Evolutionary conservation across 2,797 vertebrate species (phyloP).

Genomic region (Bufotes viridis): DNA sequence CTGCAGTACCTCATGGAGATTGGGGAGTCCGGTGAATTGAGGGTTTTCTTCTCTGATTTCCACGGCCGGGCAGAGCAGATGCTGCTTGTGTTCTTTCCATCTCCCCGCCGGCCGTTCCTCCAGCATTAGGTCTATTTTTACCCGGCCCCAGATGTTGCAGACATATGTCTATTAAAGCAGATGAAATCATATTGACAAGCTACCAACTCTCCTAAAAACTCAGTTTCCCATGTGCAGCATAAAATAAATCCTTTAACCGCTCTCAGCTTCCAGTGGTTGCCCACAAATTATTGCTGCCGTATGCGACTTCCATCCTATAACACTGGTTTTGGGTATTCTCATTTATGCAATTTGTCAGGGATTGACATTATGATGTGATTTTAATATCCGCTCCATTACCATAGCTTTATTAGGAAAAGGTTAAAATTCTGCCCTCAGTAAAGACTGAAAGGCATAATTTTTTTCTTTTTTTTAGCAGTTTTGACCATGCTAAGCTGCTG

Average conservation of each 20-base stretch:
- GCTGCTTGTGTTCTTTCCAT: constrained; percentile 7
- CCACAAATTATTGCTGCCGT: not conserved
- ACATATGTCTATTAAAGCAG: constrained; percentile 2
- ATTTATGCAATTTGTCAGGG: not conserved
- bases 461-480: too few relatives aligned
- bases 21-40: too few relatives aligned
- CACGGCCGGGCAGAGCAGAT: constrained; percentile 13
- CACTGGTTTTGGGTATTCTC: not conserved
- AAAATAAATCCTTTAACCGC: not conserved
- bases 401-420: not conserved
- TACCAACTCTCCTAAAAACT: not conserved
- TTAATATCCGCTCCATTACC: not conserved
- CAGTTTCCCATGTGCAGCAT: not conserved
- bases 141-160: constrained; percentile 1
- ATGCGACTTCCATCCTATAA: not conserved
- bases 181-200: not conserved
- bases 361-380: not conserved
- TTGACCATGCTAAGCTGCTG: too few relatives aligned
- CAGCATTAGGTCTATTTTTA: constrained; percentile 25
- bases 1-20: too few relatives aligned
- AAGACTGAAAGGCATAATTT: not conserved
- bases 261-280: constrained; percentile 1
- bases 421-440: not conserved
- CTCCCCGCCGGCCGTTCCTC: constrained; percentile 10
- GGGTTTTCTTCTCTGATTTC: not conserved